phyloP scores from a whole-genome alignment of 2,888 invertebrate genomes.

The Acanthosoma haemorrhoidale region DNA sequence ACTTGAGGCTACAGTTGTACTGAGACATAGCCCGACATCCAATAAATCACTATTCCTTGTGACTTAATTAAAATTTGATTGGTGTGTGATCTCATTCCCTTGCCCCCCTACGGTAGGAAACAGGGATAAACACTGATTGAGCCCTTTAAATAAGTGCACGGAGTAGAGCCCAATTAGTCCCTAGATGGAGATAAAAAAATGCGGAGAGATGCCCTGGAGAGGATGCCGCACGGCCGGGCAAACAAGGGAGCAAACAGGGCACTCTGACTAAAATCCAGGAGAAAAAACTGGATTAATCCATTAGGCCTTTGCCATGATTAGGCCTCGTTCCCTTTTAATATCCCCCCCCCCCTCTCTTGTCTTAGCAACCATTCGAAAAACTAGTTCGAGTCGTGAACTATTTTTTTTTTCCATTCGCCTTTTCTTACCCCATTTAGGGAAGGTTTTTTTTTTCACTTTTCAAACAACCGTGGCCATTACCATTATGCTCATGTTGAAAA shows the following conservation, averaged over 20 bases:
- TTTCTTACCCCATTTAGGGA: constrained; percentile 9
- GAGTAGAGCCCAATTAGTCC: too few relatives aligned
- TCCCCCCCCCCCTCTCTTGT: not conserved
- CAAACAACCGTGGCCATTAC: too few relatives aligned
- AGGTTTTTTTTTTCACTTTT: not conserved
- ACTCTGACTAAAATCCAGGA: constrained; percentile 3
- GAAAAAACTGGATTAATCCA: constrained; percentile 18
- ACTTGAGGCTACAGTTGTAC: too few relatives aligned
- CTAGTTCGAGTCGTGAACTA: constrained; percentile 21
- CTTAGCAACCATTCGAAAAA: not conserved
- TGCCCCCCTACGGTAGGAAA: too few relatives aligned
- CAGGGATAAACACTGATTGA: too few relatives aligned
- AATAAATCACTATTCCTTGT: too few relatives aligned
- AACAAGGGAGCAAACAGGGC: constrained; percentile 7
- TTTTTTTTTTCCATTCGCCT: not conserved
- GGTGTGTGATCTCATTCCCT: too few relatives aligned
- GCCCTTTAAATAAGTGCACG: constrained; percentile 3
- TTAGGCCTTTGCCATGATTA: constrained; percentile 15
- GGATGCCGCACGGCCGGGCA: too few relatives aligned
- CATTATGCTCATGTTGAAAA: too few relatives aligned
- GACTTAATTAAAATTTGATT: too few relatives aligned
- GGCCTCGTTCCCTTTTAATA: not conserved
- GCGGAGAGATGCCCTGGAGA: too few relatives aligned
- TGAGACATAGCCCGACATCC: too few relatives aligned
- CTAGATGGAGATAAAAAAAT: not conserved